Base-by-base conservation (phyloP, 2,888 invertebrate genomes). In the Scaptomyza reducta region DNA sequence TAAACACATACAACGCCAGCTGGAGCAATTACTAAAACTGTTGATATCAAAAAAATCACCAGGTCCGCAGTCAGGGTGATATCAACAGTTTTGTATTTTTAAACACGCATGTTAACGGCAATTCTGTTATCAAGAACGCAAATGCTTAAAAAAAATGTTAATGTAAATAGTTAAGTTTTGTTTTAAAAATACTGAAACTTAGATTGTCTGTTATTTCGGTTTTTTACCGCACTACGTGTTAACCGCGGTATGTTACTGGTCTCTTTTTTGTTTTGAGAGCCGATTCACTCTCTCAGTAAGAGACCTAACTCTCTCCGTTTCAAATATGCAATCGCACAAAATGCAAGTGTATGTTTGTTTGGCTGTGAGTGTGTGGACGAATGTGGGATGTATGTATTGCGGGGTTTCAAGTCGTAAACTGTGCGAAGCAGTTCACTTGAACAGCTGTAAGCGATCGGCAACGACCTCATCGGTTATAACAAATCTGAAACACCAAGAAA, bases 361-460 rank as follows among this genome's bases (percentile, higher is more conserved):
- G 38, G 6, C n/a, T 65, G 60, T 55, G 44, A 53, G 49, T 46
- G 54, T 53, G 38, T 62, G 46, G 60, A 27, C 46, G 51, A 69
- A 41, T 45, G 47, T 60, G 74, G 57, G 61, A 51, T 58, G 63
- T 61, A 55, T 50, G 66, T 61, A 59, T 70, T 60, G 70, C 40
- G 60, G 40, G 75, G 67, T 72, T 63, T 82, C 70, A 68, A 79
- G 51, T 72, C 77, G 54, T 84, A 81, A 84, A 81, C 75, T 79
- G 79, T 66, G 65, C 72, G 51, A 76, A 68, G 71, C 80, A 79
- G 86, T 80, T 82, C 80, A 85, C 83, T 80, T 82, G 79, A 80
- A 80, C 80, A 80, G 80, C 80, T 80, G 80, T 80, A 82, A 79
- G 79, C 71, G 83, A 80, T 80, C 80, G 79, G 76, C 76, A 71